Evolutionary conservation across 2,797 vertebrate species (phyloP), one percentile per base, ranked within the genome.

Genomic region (Sebastes kiyomatsui): DNA sequence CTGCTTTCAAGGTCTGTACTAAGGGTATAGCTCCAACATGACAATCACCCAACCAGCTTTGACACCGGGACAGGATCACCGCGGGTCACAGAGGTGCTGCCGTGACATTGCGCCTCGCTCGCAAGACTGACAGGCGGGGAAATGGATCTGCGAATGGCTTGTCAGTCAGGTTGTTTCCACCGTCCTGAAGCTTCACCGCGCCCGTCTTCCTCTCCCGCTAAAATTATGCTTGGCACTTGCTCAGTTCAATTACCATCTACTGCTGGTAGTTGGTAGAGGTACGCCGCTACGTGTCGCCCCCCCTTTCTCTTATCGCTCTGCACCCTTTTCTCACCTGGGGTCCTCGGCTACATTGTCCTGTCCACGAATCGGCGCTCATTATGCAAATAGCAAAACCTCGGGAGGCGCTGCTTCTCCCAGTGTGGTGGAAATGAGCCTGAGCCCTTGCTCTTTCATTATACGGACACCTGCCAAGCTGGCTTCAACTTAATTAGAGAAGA

Each of bases 401-500:
- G 66, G 84, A 81, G 72, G 60, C 56, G 67, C 52, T 83, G 79
- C 77, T 79, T 83, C 61, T 1, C 67, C 69, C 70, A 72, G 82
- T 73, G 59, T 66, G 77, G 66, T 72, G 76, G 71, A 81, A 69
- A 85, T 75, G 20, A 90, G 75, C 10, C 22, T 5, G 22, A 79
- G 76, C 42, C 75, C 68, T 35, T 25, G 67, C 77, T 80, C 80
- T 82, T 82, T 88, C 82, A 88, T 91, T 89, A 81, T 80, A 27
- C 20, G 2, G 66, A 88, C 81, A 88, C 79, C 71, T 92, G 89
- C 83, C 86, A 49, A 72, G 71, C 67, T 69, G 49, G 20, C 49
- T 73, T 69, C 72, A 80, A 52, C 91, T 89, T 92, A 92, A 94
- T 94, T 89, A 88, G 73, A 60, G 27, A 35, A 66, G 84, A 79